Conservation (phyloP, 2,113 vertebrate species). For the Athene noctua region DNA sequence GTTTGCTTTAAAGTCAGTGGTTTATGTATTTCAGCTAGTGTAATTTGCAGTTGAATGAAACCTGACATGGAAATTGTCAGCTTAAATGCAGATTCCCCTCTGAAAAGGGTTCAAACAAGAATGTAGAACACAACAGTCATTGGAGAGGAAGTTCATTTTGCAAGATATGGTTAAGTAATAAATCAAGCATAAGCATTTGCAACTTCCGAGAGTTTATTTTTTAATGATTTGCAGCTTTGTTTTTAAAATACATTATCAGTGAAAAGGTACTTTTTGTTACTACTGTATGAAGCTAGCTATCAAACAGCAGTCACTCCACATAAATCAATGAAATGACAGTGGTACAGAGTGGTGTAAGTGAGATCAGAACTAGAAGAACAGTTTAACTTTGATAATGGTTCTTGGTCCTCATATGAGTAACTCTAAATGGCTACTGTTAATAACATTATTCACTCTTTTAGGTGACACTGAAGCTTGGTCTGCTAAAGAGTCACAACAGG, state of each 20-base stretch:
- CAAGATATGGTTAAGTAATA: neutral
- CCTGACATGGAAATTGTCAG: neutral
- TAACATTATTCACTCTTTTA: neutral
- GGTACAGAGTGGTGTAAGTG: neutral
- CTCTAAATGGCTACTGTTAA: neutral
- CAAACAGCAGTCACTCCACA: neutral
- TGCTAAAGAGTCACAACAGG: neutral
- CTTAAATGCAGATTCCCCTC: neutral
- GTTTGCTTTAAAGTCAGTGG: neutral
- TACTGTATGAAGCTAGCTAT: neutral
- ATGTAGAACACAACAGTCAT: neutral
- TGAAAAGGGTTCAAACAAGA: neutral
- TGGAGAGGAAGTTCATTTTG: neutral
- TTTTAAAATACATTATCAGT: neutral
- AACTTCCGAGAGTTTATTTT: neutral
- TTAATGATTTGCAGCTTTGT: neutral
- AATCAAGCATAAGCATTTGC: neutral
- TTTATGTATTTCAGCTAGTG: neutral
- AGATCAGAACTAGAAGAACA: neutral
- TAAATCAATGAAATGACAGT: neutral
- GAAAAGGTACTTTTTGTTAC: neutral
- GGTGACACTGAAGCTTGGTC: neutral
- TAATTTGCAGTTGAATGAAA: slow-evolving; percentile 23
- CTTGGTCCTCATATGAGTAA: neutral
- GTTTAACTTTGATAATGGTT: neutral